These are phyloP conservation scores for Diadema setosum DNA, from an alignment of 35 echinoderm and acorn worm genomes.

Conservation along the genomic window DNA sequence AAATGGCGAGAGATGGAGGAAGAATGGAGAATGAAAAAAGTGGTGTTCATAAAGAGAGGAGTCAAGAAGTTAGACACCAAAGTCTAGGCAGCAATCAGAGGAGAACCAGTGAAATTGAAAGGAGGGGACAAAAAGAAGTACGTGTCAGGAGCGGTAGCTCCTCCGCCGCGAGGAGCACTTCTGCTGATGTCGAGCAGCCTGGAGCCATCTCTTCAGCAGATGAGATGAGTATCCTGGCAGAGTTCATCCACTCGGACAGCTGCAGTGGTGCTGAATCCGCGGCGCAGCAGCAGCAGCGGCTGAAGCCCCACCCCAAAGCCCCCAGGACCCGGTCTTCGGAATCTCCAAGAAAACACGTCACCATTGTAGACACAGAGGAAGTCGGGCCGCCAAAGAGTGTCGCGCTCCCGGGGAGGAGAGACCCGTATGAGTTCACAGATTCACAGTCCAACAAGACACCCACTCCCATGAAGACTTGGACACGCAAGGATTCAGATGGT, in stretches of 20 bases:
- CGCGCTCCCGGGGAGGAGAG: conserved; percentile 12
- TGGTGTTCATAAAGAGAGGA: too few relatives aligned
- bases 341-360: too few relatives aligned
- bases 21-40: background rate
- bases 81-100: too few relatives aligned
- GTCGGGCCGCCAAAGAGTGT: too few relatives aligned
- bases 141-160: background rate
- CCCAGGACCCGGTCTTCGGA: too few relatives aligned
- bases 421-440: conserved; percentile 82
- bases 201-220: too few relatives aligned
- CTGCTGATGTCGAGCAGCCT: too few relatives aligned
- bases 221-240: background rate
- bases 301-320: too few relatives aligned
- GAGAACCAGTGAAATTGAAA: background rate
- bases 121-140: background rate
- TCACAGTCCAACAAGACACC: conserved; percentile 78
- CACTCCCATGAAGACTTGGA: conserved; percentile 29
- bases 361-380: too few relatives aligned
- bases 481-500: background rate
- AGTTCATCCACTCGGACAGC: background rate
- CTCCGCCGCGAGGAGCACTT: background rate
- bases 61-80: too few relatives aligned
- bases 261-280: background rate
- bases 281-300: background rate
- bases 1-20: background rate